Evolutionary conservation across 2,797 vertebrate species (phyloP).

Genomic region (Gorsachius magnificus): DNA sequence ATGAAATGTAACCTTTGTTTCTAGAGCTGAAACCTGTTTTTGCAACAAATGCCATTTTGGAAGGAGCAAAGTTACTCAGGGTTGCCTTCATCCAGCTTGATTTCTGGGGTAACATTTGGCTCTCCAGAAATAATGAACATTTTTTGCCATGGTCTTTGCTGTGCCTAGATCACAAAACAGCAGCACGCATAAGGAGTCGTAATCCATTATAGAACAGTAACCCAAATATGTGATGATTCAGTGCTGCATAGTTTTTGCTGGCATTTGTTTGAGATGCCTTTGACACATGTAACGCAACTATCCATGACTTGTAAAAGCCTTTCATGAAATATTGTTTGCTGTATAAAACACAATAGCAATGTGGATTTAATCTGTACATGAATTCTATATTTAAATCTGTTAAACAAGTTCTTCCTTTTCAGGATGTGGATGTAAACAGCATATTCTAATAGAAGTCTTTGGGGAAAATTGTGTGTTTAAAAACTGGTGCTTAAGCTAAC

Average conservation of each 20-base stretch:
- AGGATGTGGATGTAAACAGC: not conserved
- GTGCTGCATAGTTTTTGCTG: not conserved
- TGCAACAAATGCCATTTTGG: not conserved
- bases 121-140: not conserved
- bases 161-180: not conserved
- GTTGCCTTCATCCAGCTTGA: not conserved
- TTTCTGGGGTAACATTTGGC: not conserved
- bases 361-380: not conserved
- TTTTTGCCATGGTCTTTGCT: not conserved
- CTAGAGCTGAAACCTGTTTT: not conserved
- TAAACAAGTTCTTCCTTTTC: conserved; percentile 43
- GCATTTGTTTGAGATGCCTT: not conserved
- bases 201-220: not conserved
- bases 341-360: not conserved
- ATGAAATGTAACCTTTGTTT: not conserved
- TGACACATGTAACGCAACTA: not conserved
- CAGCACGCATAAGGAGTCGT: accelerated
- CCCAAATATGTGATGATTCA: not conserved
- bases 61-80: not conserved
- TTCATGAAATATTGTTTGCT: not conserved
- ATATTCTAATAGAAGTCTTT: not conserved
- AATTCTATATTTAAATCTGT: not conserved
- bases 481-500: not conserved
- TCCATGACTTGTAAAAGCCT: not conserved
- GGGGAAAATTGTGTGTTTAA: not conserved